Evolutionary conservation across 37 sponge, comb jelly and placozoan species (phyloP).

Genomic region (Corticium candelabrum): DNA sequence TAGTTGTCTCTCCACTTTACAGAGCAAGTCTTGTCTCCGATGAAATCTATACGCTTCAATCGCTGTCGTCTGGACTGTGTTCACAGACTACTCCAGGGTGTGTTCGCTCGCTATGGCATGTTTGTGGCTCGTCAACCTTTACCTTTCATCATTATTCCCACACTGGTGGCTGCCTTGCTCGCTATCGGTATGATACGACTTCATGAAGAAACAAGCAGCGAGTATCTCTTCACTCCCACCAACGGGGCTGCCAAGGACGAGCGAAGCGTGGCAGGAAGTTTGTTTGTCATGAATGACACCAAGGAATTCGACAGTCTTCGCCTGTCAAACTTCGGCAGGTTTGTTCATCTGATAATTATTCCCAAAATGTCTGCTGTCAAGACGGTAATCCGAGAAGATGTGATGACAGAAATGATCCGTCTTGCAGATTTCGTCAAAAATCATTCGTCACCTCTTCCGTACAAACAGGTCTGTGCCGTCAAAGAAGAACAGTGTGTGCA

Average conservation of each 20-base stretch:
- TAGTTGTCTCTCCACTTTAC: too few relatives aligned
- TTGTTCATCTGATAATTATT: background rate
- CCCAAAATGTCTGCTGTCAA: background rate
- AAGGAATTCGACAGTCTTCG: background rate
- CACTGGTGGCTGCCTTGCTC: background rate
- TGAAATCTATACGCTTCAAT: too few relatives aligned
- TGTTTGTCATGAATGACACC: background rate
- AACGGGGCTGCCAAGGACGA: slow-evolving; percentile 1
- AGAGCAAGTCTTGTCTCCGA: too few relatives aligned
- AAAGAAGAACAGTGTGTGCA: background rate
- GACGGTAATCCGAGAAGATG: background rate
- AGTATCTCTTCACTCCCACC: background rate
- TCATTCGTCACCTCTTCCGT: background rate
- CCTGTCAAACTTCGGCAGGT: background rate
- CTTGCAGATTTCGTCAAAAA: background rate
- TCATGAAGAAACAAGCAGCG: background rate
- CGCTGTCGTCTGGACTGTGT: too few relatives aligned
- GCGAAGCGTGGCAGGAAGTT: background rate
- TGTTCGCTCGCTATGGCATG: background rate
- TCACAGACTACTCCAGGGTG: background rate
- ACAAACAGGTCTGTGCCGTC: background rate
- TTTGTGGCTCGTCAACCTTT: background rate
- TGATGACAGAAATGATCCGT: background rate
- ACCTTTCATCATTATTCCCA: background rate
- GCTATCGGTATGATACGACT: background rate